These are phyloP conservation scores for Spheniscus humboldti DNA, from an alignment of 2,797 vertebrate genomes.

Conservation along the genomic window DNA sequence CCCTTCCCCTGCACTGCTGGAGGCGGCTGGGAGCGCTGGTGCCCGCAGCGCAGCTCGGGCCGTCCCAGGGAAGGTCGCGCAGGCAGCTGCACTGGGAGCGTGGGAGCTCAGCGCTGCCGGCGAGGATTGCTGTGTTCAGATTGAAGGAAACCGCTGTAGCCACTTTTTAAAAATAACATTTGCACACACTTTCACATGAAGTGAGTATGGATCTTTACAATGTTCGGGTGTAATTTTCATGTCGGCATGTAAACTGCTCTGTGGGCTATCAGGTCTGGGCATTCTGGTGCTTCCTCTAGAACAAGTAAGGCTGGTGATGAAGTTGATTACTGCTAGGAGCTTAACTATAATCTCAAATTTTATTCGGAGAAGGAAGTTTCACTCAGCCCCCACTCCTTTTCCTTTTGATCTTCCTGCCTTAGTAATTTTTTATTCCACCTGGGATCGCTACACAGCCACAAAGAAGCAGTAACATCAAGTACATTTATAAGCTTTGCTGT, in stretches of 20 bases:
- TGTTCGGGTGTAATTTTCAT: background rate
- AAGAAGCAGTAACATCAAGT: background rate
- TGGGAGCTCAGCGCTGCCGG: background rate
- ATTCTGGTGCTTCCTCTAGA: background rate
- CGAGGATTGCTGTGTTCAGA: background rate
- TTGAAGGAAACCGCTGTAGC: background rate
- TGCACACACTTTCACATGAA: background rate
- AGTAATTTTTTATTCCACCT: background rate
- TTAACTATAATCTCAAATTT: background rate
- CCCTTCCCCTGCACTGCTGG: background rate
- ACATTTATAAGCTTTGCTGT: background rate
- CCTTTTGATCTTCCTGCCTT: conserved; percentile 4
- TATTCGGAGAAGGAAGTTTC: background rate
- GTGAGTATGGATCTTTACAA: background rate
- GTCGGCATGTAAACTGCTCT: background rate
- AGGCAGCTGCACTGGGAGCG: background rate
- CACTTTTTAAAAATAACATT: background rate
- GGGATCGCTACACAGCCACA: background rate
- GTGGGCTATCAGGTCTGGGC: background rate
- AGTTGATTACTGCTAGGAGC: background rate
- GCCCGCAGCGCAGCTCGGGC: background rate
- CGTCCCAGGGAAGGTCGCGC: background rate
- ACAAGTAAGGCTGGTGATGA: background rate
- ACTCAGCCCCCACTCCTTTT: background rate
- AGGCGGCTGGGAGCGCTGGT: background rate